Percentiles rank a stretch among this genome's conserved stretches.
These are phyloP conservation scores for Salvelinus alpinus DNA, from an alignment of 2,113 vertebrate species.

Conservation along the genomic window DNA sequence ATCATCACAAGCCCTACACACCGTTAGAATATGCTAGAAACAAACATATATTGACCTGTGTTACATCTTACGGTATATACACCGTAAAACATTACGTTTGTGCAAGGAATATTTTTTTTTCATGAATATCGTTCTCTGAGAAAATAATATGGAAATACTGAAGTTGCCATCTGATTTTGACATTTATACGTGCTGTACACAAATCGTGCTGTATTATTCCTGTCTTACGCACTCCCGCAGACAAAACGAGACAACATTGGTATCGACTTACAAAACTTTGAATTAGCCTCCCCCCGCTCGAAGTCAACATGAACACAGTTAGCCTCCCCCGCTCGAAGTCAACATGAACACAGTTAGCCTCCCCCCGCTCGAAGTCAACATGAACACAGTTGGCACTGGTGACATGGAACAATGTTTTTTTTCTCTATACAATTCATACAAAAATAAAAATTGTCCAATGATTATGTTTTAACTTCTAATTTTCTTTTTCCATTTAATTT, in stretches of 20 bases:
- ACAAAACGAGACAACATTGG: conserved; percentile 42
- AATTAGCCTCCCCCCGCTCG: conserved; percentile 58
- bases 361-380: too few relatives aligned
- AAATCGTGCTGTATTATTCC: conserved; percentile 55
- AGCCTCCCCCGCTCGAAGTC: too few relatives aligned
- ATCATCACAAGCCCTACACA: conserved; percentile 15
- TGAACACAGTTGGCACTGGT: conserved; percentile 37
- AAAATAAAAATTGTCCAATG: conserved; percentile 69
- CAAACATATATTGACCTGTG: conserved; percentile 43
- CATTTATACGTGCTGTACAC: conserved; percentile 65
- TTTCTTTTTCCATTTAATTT: conserved; percentile 71
- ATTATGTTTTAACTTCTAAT: conserved; percentile 52
- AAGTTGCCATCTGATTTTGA: conserved; percentile 57
- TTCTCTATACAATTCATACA: conserved; percentile 80
- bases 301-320: conserved; percentile 59
- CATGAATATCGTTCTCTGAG: conserved; percentile 61
- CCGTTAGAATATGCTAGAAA: conserved; percentile 45
- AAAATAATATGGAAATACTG: conserved; percentile 53
- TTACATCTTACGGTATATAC: conserved; percentile 51
- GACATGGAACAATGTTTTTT: conserved; percentile 72
- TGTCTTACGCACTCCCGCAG: conserved; percentile 22
- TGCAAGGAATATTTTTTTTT: conserved; percentile 58
- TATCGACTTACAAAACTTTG: conserved; percentile 58
- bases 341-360: too few relatives aligned
- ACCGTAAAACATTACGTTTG: conserved; percentile 63